Percentiles rank a stretch among this genome's conserved stretches.
Conservation (phyloP, 2,888 invertebrate species). For the Mycalesis mineus region DNA sequence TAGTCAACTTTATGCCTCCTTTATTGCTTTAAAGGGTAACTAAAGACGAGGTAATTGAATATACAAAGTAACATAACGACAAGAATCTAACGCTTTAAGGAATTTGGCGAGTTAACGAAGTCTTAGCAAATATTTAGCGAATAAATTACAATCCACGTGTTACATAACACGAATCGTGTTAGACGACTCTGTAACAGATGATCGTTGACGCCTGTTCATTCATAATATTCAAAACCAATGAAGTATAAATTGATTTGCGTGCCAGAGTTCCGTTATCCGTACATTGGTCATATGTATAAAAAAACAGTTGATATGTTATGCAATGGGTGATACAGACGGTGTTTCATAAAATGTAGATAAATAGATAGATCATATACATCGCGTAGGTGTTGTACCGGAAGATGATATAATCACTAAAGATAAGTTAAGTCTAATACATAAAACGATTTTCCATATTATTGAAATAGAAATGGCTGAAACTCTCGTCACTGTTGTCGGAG, state of each 20-base stretch:
- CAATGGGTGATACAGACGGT: slow-evolving; percentile 12
- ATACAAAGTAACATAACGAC: slow-evolving; percentile 2
- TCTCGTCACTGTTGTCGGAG: too few species aligned
- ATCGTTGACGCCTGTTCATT: slow-evolving; percentile 23
- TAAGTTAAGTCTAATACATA: neutral
- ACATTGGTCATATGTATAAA: slow-evolving; percentile 14
- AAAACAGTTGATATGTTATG: slow-evolving; percentile 15
- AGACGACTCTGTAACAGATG: slow-evolving; percentile 18
- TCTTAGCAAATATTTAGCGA: slow-evolving; percentile 17
- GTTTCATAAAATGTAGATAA: slow-evolving; percentile 1
- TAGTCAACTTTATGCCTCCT: neutral
- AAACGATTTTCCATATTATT: too few species aligned
- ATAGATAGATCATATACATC: neutral
- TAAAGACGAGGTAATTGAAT: neutral
- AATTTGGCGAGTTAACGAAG: slow-evolving; percentile 7
- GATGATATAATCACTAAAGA: neutral
- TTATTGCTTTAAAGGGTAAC: neutral
- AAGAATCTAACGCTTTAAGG: neutral
- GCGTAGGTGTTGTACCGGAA: neutral
- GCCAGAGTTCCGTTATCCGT: slow-evolving; percentile 25
- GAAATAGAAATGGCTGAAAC: too few species aligned
- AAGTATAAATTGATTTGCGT: slow-evolving; percentile 21
- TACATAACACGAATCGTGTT: slow-evolving; percentile 22
- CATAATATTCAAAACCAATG: slow-evolving; percentile 27
- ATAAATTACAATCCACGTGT: slow-evolving; percentile 11